These are phyloP conservation scores for Cinclus cinclus DNA, from an alignment of 2,113 vertebrate genomes.

Conservation along the genomic window DNA sequence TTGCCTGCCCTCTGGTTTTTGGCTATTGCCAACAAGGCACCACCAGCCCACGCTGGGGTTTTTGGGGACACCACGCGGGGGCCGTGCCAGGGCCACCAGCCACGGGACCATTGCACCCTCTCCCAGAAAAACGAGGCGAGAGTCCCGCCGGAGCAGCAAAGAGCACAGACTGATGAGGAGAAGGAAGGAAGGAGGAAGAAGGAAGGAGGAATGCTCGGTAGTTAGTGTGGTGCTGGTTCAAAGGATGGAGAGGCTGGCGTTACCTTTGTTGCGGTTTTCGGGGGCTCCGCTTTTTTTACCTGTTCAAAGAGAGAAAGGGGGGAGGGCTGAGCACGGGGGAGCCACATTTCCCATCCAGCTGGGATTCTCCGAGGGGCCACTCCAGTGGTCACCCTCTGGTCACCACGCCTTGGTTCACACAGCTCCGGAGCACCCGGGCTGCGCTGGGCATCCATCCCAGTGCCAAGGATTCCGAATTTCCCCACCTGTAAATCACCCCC, in stretches of 20 bases:
- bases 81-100: background rate
- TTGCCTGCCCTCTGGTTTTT: background rate
- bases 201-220: constrained; percentile 76
- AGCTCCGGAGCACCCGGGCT: background rate
- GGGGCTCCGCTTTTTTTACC: constrained; percentile 99
- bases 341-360: background rate
- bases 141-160: constrained; percentile 77
- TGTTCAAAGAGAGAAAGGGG: constrained; percentile 91
- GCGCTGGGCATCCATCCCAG: background rate
- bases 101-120: constrained; percentile 81
- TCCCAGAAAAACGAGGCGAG: constrained; percentile 84
- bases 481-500: background rate
- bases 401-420: background rate
- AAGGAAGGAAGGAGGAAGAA: constrained; percentile 57
- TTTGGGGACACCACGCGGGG: background rate
- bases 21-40: background rate
- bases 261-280: constrained; percentile 99
- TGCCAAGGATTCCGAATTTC: background rate
- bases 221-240: constrained; percentile 82
- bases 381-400: background rate
- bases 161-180: constrained; percentile 78
- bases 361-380: background rate
- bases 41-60: background rate
- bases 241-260: constrained; percentile 81
- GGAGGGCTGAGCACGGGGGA: constrained; percentile 59